phyloP scores from a whole-genome alignment of 2,888 invertebrate species.

The Tanypteryx hageni region DNA sequence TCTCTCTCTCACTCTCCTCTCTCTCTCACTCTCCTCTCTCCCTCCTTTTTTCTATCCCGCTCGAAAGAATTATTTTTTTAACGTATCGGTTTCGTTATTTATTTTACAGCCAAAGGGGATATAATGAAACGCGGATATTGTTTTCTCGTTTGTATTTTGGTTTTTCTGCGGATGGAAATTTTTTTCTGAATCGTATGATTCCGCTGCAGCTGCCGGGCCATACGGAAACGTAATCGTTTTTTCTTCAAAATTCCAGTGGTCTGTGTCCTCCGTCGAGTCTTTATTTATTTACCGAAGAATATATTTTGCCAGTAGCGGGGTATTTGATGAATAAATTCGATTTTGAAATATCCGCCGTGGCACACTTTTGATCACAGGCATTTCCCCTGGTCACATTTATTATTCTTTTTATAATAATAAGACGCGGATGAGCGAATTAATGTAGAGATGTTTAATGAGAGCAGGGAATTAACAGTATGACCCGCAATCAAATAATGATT shows the following conservation, averaged over 20 bases:
- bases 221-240: neutral
- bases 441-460: neutral
- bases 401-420: neutral
- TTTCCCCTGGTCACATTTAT: neutral
- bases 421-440: neutral
- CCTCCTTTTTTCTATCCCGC: neutral
- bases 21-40: too few relatives aligned
- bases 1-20: too few relatives aligned
- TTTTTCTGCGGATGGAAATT: neutral
- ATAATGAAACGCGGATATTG: neutral
- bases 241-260: neutral
- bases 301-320: neutral
- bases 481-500: too few relatives aligned
- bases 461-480: too few relatives aligned
- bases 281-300: neutral
- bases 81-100: neutral
- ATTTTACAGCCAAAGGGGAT: neutral
- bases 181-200: neutral
- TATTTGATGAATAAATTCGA: neutral
- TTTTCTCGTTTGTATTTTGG: neutral
- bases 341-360: neutral
- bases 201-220: neutral
- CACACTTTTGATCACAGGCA: neutral
- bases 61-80: neutral
- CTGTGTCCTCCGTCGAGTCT: neutral